Base-by-base conservation (phyloP, 2,797 vertebrate genomes). In the Centroberyx gerrardi region DNA sequence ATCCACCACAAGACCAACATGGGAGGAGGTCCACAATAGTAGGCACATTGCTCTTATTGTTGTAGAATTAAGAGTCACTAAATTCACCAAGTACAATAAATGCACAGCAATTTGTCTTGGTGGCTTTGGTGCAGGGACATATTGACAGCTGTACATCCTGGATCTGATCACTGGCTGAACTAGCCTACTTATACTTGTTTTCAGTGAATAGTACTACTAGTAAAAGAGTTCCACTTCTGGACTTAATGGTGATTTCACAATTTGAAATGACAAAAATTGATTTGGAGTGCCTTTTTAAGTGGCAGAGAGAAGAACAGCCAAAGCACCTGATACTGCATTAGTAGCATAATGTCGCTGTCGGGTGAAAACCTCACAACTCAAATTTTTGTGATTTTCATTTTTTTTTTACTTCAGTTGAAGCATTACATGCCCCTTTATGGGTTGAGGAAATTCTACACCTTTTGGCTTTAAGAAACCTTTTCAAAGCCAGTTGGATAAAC, bases 1-100 rank as follows among this genome's bases (percentile, higher is more conserved):
- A 95, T 97, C 80, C 95, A 96, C 87, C 95, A 96, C 90, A 96
- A 97, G 92, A 96, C 95, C 88, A 96, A 68, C 87, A 93, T 90
- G 56, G 76, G 61, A 13, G 96, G 96, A 27, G 95, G 96, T 53
- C 95, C 95, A 44, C 91, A 95, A 78, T 79, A 93, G 96, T 96
- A 92, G 63, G 91, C 17, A 36, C 5, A 7, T 9, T 36, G 18
- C 29, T 72, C 29, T 48, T 58, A 44, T 36, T 56, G 0, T 10
- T 74, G 8, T 28, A 18, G 22, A 22, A 22, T 22, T 3, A 46
- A 31, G 36, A 62, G 38, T 63, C 13, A 17, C 7, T 4, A 8
- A 10, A 55, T 56, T 28, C 9, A 6, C 9, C 15, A 12, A 40
- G 38, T 40, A 10, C 38, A 4, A 1, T 3, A 10, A 52, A 12